phyloP scores from a whole-genome alignment of 2,797 vertebrate species.

The Cirrhinus molitorella region DNA sequence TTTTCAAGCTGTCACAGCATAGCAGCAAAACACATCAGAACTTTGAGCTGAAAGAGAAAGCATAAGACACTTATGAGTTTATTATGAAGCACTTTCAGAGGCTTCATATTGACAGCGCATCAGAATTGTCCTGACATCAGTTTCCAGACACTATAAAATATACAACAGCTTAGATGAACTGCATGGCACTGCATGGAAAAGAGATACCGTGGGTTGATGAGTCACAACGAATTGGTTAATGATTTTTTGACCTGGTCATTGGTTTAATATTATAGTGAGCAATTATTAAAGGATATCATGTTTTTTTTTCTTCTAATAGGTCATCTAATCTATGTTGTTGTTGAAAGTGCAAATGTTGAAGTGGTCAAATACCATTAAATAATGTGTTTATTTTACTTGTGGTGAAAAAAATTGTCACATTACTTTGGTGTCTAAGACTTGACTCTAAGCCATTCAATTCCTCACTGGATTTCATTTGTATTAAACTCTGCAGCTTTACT shows the following conservation, averaged over 20 bases:
- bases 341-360: not conserved
- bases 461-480: constrained; percentile 28
- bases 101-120: not conserved
- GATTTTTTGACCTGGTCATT: not conserved
- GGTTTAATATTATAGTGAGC: not conserved
- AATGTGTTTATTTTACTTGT: not conserved
- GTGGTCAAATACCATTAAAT: not conserved
- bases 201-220: not conserved
- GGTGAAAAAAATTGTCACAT: not conserved
- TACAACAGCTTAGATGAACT: not conserved
- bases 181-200: not conserved
- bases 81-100: not conserved
- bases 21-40: not conserved
- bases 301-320: not conserved
- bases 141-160: constrained; percentile 20
- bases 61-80: constrained; percentile 5
- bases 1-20: not conserved
- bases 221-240: not conserved
- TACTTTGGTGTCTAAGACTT: not conserved
- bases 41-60: constrained; percentile 3
- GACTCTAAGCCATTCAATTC: constrained; percentile 18
- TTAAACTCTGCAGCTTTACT: constrained; percentile 68
- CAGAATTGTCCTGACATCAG: constrained; percentile 30
- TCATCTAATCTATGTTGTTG: not conserved
- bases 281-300: not conserved